These are phyloP conservation scores for Eristalis arbustorum DNA, from an alignment of 2,888 invertebrate species.

Conservation along the genomic window DNA sequence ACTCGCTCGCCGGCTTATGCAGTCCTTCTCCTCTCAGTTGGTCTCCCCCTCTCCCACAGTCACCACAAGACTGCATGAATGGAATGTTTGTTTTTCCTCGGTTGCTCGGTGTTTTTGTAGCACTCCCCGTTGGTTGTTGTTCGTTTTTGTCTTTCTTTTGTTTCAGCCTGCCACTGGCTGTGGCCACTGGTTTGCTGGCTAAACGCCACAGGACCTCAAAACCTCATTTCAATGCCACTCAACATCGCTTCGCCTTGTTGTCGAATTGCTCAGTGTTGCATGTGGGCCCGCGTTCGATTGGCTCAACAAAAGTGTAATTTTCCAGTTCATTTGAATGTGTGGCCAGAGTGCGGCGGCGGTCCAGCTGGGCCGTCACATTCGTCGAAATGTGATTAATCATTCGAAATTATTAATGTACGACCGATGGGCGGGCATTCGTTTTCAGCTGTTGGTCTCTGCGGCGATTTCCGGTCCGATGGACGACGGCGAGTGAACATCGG, in stretches of 20 bases:
- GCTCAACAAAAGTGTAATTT: constrained; percentile 49
- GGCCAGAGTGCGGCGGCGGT: not conserved
- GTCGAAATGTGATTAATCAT: constrained; percentile 31
- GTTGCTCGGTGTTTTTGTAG: not conserved
- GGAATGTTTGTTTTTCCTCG: constrained; percentile 13
- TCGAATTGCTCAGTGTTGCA: constrained; percentile 54
- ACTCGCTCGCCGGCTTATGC: not conserved
- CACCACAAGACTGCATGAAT: constrained; percentile 16
- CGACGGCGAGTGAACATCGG: not conserved
- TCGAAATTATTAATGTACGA: constrained; percentile 48
- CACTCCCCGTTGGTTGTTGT: not conserved
- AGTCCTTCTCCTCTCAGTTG: not conserved
- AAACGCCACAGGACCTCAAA: constrained; percentile 46
- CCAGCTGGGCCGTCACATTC: not conserved
- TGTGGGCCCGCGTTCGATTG: constrained; percentile 34
- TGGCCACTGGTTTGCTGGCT: constrained; percentile 11
- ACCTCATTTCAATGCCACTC: constrained; percentile 57
- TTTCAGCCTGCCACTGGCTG: not conserved
- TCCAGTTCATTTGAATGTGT: constrained; percentile 55
- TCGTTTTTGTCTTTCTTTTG: not conserved
- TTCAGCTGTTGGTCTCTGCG: not conserved
- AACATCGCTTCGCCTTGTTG: constrained; percentile 24
- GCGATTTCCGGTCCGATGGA: not conserved
- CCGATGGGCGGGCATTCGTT: not conserved
- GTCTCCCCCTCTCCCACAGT: not conserved